Base-by-base conservation (phyloP, 2,888 invertebrate species). In the Clivina fossor region DNA sequence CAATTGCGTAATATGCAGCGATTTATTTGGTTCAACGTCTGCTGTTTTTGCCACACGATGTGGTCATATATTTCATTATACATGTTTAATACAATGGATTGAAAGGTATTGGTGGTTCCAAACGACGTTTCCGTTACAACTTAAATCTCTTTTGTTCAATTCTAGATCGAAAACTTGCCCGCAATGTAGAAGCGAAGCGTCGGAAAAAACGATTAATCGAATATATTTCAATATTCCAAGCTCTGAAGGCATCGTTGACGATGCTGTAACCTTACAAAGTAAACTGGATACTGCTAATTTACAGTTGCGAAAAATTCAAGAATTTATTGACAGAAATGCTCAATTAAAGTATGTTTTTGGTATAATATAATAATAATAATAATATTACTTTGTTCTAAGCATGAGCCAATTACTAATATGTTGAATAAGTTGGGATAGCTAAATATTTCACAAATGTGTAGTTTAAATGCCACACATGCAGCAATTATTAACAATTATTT, bases 161-260 rank as follows among this genome's bases (percentile, higher is more conserved):
- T 68, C 13, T 72, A 85, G 89, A 65, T 86, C 88, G 0, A 82
- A 82, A 68, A 80, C 84, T 9, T 90, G 90, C 63, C 90, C 90
- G 0, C 86, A 89, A 74, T 90, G 90, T 66, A 79, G 90, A 9
- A 76, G 80, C 63, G 85, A 79, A 72, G 81, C 82, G 22, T 82
- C 81, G 0, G 76, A 79, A 5, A 78, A 76, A 46, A 80, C 78
- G 57, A 82, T 88, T 62, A 81, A 81, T 63, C 79, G 83, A 3
- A 68, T 89, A 1, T 89, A 80, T 65, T 85, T n/a, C n/a, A n/a
- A n/a, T n/a, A n/a, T n/a, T n/a, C n/a, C n/a, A n/a, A n/a, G n/a
- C n/a, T n/a, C n/a, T n/a, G n/a, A n/a, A 60, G 73, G 73, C 1
- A 75, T 75, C 5, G 74, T 70, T 5, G 79, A 82, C 13, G 83